These are phyloP conservation scores for Drosophila obscura DNA, from an alignment of 1,140 invertebrate species.

Conservation along the genomic window DNA sequence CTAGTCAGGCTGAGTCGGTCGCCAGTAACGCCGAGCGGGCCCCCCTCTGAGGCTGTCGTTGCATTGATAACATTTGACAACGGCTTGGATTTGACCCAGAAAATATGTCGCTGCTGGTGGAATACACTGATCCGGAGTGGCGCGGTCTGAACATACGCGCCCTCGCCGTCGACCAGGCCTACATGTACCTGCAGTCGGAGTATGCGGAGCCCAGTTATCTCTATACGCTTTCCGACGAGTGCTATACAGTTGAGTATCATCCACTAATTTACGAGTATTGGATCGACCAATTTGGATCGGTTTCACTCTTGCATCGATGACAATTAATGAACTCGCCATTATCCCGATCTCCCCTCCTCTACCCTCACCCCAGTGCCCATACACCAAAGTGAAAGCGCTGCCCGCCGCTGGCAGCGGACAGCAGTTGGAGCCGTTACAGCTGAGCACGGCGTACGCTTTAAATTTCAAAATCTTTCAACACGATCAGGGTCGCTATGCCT, in stretches of 20 bases:
- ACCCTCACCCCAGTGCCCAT: conserved; percentile 84
- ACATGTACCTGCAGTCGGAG: conserved; percentile 57
- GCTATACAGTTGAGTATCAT: conserved; percentile 63
- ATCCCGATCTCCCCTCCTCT: conserved; percentile 10
- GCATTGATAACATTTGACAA: conserved; percentile 30
- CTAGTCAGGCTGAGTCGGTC: conserved; percentile 37
- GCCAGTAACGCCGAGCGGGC: neutral
- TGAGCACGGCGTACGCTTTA: conserved; percentile 77
- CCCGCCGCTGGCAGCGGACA: conserved; percentile 39
- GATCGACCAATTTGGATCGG: neutral
- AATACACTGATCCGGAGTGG: conserved; percentile 77
- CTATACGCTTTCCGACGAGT: conserved; percentile 74
- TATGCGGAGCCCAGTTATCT: conserved; percentile 46
- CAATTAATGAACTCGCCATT: conserved; percentile 44
- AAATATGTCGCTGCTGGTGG: conserved; percentile 72
- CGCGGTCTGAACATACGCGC: conserved; percentile 72
- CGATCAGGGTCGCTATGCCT: conserved; percentile 83
- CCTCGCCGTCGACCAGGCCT: conserved; percentile 70
- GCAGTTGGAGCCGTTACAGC: conserved; percentile 65
- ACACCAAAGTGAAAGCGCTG: conserved; percentile 79
- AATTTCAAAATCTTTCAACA: conserved; percentile 82
- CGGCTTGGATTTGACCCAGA: neutral
- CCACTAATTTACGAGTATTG: neutral
- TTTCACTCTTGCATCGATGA: conserved; percentile 31
- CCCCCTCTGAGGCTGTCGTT: neutral